Percentiles rank a stretch among this genome's conserved stretches.
Conservation (phyloP, 1,140 invertebrate species). For the Eulimnadia texana region DNA sequence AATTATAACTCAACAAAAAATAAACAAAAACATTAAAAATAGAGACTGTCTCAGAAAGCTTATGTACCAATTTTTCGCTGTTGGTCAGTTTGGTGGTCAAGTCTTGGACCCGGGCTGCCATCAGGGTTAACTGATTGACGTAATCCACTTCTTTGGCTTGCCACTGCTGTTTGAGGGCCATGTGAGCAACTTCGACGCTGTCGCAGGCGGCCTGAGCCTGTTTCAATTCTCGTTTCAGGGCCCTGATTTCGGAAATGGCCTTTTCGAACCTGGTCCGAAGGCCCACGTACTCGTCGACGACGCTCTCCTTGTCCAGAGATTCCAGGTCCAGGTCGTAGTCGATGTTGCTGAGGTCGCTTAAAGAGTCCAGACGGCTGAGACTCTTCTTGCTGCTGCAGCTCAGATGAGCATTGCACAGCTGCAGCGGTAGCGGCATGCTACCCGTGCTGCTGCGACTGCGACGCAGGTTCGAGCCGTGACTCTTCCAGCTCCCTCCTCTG, state of each 20-base stretch:
- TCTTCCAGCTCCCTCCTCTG: conserved; percentile 5
- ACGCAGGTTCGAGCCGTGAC: conserved; percentile 13
- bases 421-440: conserved; percentile 32
- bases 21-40: too few relatives aligned
- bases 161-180: conserved; percentile 54
- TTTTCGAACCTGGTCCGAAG: conserved; percentile 59
- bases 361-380: conserved; percentile 38
- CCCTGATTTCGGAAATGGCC: conserved; percentile 61
- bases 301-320: conserved; percentile 52
- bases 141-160: conserved; percentile 49
- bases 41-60: too few relatives aligned
- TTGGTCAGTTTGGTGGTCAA: conserved; percentile 59
- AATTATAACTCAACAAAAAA: too few relatives aligned
- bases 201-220: conserved; percentile 63
- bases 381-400: conserved; percentile 20
- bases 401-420: conserved; percentile 6
- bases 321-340: conserved; percentile 58
- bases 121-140: conserved; percentile 54
- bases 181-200: conserved; percentile 56
- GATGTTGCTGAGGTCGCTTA: conserved; percentile 64
- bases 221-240: conserved; percentile 64
- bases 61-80: conserved; percentile 71
- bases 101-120: conserved; percentile 70
- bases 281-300: conserved; percentile 64
- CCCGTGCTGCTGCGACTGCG: conserved; percentile 18